A percentile compares a stretch with the other conserved stretches of the same genome.
Evolutionary conservation across 2,888 invertebrate species (phyloP).

Genomic region (Melinopterus prodromus): DNA sequence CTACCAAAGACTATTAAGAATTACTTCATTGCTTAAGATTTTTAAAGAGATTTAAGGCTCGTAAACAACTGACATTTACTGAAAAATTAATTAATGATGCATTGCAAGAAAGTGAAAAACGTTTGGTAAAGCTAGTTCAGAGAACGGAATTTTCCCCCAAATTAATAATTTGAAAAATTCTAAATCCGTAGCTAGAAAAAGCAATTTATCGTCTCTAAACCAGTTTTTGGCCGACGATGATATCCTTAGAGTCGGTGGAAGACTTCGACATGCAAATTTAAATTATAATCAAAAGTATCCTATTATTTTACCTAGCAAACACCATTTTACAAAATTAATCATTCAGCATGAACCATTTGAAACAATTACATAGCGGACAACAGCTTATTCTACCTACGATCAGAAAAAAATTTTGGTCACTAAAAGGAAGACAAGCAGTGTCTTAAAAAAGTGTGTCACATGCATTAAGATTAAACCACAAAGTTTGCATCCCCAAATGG

Average conservation of each 20-base stretch:
- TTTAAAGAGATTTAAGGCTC: neutral
- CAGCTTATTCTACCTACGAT: neutral
- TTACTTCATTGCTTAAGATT: neutral
- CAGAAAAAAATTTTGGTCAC: slow-evolving; percentile 16
- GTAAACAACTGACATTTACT: neutral
- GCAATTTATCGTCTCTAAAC: slow-evolving; percentile 17
- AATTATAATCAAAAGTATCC: slow-evolving; percentile 23
- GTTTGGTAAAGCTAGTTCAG: neutral
- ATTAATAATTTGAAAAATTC: neutral
- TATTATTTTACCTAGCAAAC: slow-evolving; percentile 29
- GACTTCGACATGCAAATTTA: slow-evolving; percentile 22
- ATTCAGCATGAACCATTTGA: slow-evolving; percentile 26
- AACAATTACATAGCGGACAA: slow-evolving; percentile 11
- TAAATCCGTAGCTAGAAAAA: slow-evolving; percentile 9
- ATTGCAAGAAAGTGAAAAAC: neutral
- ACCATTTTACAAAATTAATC: slow-evolving; percentile 21
- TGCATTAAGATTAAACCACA: slow-evolving; percentile 9
- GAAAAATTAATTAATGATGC: neutral
- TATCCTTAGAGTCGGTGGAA: slow-evolving; percentile 25
- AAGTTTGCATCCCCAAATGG: neutral
- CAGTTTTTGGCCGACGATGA: slow-evolving; percentile 26
- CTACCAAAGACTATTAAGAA: neutral
- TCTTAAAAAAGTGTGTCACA: slow-evolving; percentile 6
- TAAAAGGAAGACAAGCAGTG: slow-evolving; percentile 6
- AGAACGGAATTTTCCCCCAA: neutral